phyloP scores from a whole-genome alignment of 2,113 vertebrate genomes.

The Microcebus ravelobensis region DNA sequence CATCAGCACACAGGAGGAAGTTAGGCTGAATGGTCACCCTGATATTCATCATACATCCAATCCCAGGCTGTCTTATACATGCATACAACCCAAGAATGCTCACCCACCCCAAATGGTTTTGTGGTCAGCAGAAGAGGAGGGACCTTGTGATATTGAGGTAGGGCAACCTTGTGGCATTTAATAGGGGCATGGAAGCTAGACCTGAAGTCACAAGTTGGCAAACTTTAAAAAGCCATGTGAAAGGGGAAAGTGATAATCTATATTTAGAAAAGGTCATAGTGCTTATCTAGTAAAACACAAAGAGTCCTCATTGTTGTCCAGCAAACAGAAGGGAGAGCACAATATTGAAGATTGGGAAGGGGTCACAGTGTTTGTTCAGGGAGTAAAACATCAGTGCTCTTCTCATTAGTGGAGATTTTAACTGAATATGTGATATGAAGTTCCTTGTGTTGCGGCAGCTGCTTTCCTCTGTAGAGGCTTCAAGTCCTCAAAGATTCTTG shows the following conservation, averaged over 20 bases:
- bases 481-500: neutral
- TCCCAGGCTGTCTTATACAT: neutral
- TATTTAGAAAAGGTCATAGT: conserved; percentile 6
- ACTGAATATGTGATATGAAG: neutral
- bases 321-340: neutral
- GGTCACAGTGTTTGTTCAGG: neutral
- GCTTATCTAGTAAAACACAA: conserved; percentile 9
- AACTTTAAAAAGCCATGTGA: conserved; percentile 10
- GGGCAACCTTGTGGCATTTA: neutral
- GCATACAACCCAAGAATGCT: neutral
- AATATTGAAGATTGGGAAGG: neutral
- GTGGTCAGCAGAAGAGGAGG: neutral
- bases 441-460: neutral
- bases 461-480: neutral
- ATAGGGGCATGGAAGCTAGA: neutral
- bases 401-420: neutral
- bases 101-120: neutral
- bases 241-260: neutral
- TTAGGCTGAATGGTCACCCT: neutral
- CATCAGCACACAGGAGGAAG: neutral
- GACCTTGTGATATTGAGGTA: neutral
- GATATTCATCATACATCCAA: neutral
- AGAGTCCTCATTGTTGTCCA: neutral
- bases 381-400: neutral
- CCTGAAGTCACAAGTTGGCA: neutral